phyloP scores from a whole-genome alignment of 2,888 invertebrate genomes.

The Iphiclides podalirius region DNA sequence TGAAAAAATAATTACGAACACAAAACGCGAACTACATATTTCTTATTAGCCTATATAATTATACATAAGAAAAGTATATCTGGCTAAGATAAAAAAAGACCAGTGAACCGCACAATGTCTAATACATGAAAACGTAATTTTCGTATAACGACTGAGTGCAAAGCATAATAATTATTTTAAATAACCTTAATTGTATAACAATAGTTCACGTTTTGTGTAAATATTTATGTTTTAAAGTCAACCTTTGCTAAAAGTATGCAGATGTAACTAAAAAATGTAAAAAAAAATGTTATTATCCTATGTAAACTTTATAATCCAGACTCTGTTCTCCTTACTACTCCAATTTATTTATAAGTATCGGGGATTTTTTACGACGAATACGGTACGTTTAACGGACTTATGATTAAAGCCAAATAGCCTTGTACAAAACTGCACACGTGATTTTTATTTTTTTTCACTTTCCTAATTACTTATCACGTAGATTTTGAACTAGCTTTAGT shows the following conservation, averaged over 20 bases:
- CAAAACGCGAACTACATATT: constrained; percentile 2
- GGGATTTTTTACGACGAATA: constrained; percentile 48
- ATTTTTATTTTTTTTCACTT: constrained; percentile 6
- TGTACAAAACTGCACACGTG: constrained; percentile 45
- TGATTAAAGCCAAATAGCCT: constrained; percentile 49
- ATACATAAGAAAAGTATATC: no score
- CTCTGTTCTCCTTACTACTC: constrained; percentile 57
- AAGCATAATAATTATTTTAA: no score
- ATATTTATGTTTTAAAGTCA: constrained; percentile 57
- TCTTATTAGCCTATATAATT: no score
- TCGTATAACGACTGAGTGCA: not conserved
- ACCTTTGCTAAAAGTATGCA: constrained; percentile 47
- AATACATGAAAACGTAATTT: not conserved
- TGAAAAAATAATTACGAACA: not conserved
- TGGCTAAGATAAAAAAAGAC: no score
- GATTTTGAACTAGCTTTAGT: no score
- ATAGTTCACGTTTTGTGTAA: constrained; percentile 60
- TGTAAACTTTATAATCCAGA: no score
- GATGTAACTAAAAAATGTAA: constrained; percentile 55
- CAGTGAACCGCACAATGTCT: constrained; percentile 1
- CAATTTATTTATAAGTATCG: constrained; percentile 48
- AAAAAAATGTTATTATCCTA: constrained; percentile 38
- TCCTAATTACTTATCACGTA: no score
- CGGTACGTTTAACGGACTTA: constrained; percentile 54
- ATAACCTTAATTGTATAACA: not conserved